Conservation (phyloP, 2,797 vertebrate species). For the Brachymystax lenok region DNA sequence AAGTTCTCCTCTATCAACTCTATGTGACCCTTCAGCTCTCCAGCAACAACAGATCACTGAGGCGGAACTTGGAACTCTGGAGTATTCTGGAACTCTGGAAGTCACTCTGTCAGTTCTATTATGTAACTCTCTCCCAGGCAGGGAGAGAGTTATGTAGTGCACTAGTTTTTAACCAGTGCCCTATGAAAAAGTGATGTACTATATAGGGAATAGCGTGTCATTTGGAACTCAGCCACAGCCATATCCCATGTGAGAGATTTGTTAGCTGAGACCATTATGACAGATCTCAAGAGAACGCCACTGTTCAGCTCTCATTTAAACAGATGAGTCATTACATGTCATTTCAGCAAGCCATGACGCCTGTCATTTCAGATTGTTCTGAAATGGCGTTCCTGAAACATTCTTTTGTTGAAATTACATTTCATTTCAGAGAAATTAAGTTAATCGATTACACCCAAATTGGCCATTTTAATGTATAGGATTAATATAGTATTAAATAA, state of each 20-base stretch:
- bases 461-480: too few relatives aligned
- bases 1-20: not conserved
- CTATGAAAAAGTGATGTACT: not conserved
- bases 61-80: conserved; percentile 49
- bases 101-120: conserved; percentile 30
- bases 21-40: conserved; percentile 21
- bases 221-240: not conserved
- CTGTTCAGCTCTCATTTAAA: conserved; percentile 60
- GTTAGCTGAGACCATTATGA: conserved; percentile 64
- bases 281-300: conserved; percentile 58
- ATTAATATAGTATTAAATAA: too few relatives aligned
- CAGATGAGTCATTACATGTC: conserved; percentile 33
- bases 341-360: too few relatives aligned
- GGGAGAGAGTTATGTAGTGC: not conserved
- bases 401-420: too few relatives aligned
- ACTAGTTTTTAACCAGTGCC: not conserved
- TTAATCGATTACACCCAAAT: too few relatives aligned
- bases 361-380: too few relatives aligned
- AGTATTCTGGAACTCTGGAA: conserved; percentile 16
- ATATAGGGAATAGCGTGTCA: not conserved
- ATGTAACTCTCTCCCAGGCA: conserved; percentile 41
- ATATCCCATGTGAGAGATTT: conserved; percentile 64
- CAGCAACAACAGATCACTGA: conserved; percentile 49
- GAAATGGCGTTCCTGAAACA: too few relatives aligned
- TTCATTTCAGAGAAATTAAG: too few relatives aligned